Conservation (phyloP, 2,113 vertebrate genomes). For the Silurus meridionalis region DNA sequence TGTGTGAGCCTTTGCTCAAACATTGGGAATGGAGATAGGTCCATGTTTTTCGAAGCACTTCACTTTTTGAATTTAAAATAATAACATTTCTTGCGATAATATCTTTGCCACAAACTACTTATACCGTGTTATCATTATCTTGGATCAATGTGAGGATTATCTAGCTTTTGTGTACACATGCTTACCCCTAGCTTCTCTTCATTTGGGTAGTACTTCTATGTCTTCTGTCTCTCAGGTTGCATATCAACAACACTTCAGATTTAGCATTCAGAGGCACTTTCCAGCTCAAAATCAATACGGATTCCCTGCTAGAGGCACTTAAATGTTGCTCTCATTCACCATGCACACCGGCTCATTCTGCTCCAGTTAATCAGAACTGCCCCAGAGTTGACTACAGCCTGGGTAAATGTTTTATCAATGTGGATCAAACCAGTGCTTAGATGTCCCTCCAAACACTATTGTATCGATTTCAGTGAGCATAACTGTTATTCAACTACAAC, state of each 20-base stretch:
- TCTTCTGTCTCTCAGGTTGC: slow-evolving; percentile 11
- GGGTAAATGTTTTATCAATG: slow-evolving; percentile 50
- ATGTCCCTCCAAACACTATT: slow-evolving; percentile 30
- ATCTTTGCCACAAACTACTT: neutral
- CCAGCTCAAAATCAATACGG: slow-evolving; percentile 48
- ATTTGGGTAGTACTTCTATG: slow-evolving; percentile 4
- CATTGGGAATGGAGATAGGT: neutral
- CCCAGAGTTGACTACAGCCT: slow-evolving; percentile 37
- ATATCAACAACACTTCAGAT: slow-evolving; percentile 33
- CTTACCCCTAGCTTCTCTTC: neutral
- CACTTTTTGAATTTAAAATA: neutral
- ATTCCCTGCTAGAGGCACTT: slow-evolving; percentile 48
- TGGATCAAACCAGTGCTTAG: slow-evolving; percentile 43
- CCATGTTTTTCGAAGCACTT: neutral
- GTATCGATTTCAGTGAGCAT: slow-evolving; percentile 26
- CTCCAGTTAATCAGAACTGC: slow-evolving; percentile 51
- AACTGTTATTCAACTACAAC: neutral
- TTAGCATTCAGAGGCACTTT: slow-evolving; percentile 45
- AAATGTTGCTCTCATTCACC: slow-evolving; percentile 33
- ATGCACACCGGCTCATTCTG: slow-evolving; percentile 36
- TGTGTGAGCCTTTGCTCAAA: neutral
- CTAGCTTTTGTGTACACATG: neutral
- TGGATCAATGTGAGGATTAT: slow-evolving; percentile 2
- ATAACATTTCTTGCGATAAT: slow-evolving; percentile 2
- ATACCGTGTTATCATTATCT: neutral